phyloP scores from a whole-genome alignment of 2,113 vertebrate species.

The Syrrhaptes paradoxus region DNA sequence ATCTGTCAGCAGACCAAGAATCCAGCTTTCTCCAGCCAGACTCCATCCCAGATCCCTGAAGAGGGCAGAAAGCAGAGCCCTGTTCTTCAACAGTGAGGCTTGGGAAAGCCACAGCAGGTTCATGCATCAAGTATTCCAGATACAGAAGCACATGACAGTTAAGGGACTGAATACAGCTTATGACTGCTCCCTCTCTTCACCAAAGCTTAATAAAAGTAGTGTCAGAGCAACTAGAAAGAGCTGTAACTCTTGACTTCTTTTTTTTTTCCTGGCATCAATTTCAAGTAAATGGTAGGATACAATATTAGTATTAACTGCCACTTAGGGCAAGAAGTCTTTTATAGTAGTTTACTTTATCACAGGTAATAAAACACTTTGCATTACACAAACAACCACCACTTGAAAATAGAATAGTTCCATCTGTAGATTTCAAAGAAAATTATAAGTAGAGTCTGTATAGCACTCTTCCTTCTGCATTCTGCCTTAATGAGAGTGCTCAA shows the following conservation, averaged over 20 bases:
- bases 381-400: background rate
- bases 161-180: background rate
- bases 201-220: background rate
- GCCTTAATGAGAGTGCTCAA: background rate
- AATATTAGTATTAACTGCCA: background rate
- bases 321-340: background rate
- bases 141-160: background rate
- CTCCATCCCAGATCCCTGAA: background rate
- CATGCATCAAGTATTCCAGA: background rate
- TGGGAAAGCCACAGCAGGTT: background rate
- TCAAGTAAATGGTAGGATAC: background rate
- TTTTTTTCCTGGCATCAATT: background rate
- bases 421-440: background rate
- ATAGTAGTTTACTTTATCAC: background rate
- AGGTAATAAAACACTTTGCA: background rate
- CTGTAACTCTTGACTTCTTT: background rate
- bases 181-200: background rate
- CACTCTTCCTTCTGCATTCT: background rate
- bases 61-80: background rate
- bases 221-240: background rate
- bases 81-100: background rate
- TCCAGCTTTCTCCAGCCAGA: fast-evolving
- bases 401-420: background rate
- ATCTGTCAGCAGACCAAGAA: background rate
- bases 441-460: background rate